Conservation (phyloP, 2,888 invertebrate genomes). For the Caenorhabditis parvicauda region DNA sequence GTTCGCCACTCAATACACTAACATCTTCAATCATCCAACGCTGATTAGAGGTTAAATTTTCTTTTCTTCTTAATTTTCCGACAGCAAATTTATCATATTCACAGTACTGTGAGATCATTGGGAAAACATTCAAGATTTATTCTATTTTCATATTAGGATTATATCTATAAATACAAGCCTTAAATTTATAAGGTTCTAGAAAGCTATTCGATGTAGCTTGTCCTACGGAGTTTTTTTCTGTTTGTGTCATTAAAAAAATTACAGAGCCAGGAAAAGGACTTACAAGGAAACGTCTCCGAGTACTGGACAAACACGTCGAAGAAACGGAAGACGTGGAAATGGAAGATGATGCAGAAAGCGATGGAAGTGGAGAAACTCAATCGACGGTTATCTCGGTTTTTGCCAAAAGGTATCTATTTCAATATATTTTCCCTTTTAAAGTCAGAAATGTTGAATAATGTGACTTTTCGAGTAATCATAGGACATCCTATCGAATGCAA, state of each 20-base stretch:
- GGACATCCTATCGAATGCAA: no score
- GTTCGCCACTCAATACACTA: slow-evolving; percentile 76
- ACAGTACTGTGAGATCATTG: no score
- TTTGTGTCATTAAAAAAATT: no score
- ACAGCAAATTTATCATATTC: no score
- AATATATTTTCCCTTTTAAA: no score
- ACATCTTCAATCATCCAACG: slow-evolving; percentile 86
- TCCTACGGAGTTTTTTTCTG: no score
- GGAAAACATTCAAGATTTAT: no score
- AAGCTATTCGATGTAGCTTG: slow-evolving; percentile 5
- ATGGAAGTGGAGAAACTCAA: slow-evolving; percentile 10
- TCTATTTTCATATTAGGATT: no score
- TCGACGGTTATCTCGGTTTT: slow-evolving; percentile 11
- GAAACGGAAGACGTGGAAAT: slow-evolving; percentile 28
- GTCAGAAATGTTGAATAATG: no score
- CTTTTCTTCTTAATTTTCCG: neutral
- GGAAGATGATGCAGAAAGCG: slow-evolving; percentile 28
- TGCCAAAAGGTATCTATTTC: no score
- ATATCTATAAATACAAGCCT: neutral
- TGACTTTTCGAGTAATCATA: no score
- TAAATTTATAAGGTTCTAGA: neutral
- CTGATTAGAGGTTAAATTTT: slow-evolving; percentile 69
- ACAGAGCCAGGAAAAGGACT: neutral
- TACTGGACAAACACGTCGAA: slow-evolving; percentile 38
- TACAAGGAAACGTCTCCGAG: neutral